These are phyloP conservation scores for Centropus bengalensis DNA, from an alignment of 2,113 vertebrate species.

Conservation along the genomic window DNA sequence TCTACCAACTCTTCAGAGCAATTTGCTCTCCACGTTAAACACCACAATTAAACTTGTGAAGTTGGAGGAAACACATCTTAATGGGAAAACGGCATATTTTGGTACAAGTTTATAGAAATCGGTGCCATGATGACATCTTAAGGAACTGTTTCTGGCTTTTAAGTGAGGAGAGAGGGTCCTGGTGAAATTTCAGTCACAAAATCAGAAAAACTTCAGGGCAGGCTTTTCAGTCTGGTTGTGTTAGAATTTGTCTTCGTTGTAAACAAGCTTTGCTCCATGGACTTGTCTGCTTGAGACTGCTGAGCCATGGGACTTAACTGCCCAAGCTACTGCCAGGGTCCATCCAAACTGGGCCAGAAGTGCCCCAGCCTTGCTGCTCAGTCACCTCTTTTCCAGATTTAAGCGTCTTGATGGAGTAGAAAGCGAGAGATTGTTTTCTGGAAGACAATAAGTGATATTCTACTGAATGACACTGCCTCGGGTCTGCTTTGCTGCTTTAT, in stretches of 20 bases:
- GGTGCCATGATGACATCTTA: neutral
- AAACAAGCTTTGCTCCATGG: neutral
- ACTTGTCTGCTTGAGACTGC: neutral
- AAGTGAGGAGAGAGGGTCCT: neutral
- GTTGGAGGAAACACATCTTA: neutral
- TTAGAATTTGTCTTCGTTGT: neutral
- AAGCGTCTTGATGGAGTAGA: neutral
- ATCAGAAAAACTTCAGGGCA: neutral
- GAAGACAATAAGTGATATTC: neutral
- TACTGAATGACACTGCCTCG: neutral
- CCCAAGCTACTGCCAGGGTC: accelerated
- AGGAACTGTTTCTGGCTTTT: neutral
- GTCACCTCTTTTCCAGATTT: neutral
- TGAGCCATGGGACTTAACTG: neutral
- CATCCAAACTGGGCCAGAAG: neutral
- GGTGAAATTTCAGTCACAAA: neutral
- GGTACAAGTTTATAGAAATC: neutral
- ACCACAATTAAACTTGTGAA: neutral
- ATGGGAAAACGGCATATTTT: neutral
- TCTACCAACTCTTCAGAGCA: neutral
- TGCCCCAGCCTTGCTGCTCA: neutral
- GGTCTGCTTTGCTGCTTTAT: neutral
- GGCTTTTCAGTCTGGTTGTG: neutral
- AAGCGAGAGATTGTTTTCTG: neutral
- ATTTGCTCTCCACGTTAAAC: neutral